Evolutionary conservation across 2,888 invertebrate genomes (phyloP).

Genomic region (Pseudococcus viburni): DNA sequence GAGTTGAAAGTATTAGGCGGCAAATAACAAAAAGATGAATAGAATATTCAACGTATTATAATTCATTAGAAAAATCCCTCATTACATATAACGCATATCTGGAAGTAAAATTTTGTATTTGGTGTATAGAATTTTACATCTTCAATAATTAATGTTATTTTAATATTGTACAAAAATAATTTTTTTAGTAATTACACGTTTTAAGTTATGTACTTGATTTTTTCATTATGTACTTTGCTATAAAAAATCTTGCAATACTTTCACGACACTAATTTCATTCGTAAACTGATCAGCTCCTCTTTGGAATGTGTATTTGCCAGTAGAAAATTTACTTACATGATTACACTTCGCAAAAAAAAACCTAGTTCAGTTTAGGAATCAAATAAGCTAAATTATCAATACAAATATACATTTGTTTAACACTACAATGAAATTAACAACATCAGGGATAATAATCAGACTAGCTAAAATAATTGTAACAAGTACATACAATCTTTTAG

Average conservation of each 20-base stretch:
- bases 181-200: conserved; percentile 8
- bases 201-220: not conserved
- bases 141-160: conserved; percentile 27
- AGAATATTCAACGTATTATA: not conserved
- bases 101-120: conserved; percentile 29
- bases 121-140: conserved; percentile 55
- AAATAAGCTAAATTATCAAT: not conserved
- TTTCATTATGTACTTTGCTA: not conserved
- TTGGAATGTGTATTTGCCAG: conserved; percentile 22
- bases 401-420: not conserved
- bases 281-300: not conserved
- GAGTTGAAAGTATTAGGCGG: conserved; percentile 71
- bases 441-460: not conserved
- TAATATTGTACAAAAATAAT: conserved; percentile 19
- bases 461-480: not conserved
- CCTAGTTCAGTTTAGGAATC: not conserved
- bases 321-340: not conserved
- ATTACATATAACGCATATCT: conserved; percentile 16
- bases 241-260: not conserved
- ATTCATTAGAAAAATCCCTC: not conserved
- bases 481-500: not conserved
- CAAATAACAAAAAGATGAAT: not conserved
- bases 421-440: not conserved
- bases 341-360: not conserved
- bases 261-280: not conserved